Evolutionary conservation across 2,888 invertebrate genomes (phyloP).

Genomic region (Philopedon plagiatum): DNA sequence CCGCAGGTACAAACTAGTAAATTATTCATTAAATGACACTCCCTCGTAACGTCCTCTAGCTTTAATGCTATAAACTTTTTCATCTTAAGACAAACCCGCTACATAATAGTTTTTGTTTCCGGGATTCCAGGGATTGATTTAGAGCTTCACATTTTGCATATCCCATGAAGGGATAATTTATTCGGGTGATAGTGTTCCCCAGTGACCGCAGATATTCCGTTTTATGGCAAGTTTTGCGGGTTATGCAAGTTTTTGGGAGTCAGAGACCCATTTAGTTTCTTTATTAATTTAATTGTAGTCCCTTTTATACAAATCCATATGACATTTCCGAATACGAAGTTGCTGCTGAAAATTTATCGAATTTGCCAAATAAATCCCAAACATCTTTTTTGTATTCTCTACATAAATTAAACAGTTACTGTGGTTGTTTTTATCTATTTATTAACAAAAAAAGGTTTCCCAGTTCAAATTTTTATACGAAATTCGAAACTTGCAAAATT

Average conservation of each 20-base stretch:
- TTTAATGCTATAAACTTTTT: conserved; percentile 24
- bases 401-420: no score
- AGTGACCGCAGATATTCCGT: conserved; percentile 29
- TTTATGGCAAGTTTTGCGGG: conserved; percentile 34
- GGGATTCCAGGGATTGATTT: conserved; percentile 45
- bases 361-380: no score
- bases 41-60: neutral
- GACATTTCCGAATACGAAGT: no score
- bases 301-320: neutral
- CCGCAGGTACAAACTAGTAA: no score
- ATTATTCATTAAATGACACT: no score
- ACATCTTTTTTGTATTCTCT: no score
- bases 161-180: conserved; percentile 42
- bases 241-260: conserved; percentile 35
- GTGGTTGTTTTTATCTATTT: no score
- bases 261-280: neutral
- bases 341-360: no score
- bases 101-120: conserved; percentile 44
- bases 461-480: no score
- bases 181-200: conserved; percentile 38
- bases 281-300: neutral
- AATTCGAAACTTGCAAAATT: no score
- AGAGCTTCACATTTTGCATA: conserved; percentile 43
- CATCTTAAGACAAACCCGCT: conserved; percentile 15
- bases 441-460: no score